phyloP scores from a whole-genome alignment of 2,113 vertebrate genomes.

The Strigops habroptila region DNA sequence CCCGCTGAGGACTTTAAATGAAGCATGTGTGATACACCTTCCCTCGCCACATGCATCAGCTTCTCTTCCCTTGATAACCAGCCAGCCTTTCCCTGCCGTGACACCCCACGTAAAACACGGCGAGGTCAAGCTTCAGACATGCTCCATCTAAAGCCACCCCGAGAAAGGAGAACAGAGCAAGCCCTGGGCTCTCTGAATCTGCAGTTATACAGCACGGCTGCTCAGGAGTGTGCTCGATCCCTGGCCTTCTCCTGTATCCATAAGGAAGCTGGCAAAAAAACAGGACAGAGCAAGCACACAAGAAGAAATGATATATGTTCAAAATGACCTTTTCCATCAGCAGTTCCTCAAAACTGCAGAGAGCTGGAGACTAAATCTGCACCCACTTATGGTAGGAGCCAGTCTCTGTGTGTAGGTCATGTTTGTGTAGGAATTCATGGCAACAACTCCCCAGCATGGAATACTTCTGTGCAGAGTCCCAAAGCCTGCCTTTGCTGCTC shows the following conservation, averaged over 20 bases:
- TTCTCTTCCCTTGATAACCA: not conserved
- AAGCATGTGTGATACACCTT: not conserved
- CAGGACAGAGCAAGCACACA: not conserved
- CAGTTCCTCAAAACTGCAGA: not conserved
- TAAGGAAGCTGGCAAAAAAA: not conserved
- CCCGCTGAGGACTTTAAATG: not conserved
- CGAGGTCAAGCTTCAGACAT: not conserved
- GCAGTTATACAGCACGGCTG: not conserved
- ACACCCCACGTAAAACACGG: too few relatives aligned
- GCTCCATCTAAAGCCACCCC: not conserved
- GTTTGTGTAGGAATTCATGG: not conserved
- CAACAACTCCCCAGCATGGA: not conserved
- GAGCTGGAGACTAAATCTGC: not conserved
- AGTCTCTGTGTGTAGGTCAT: not conserved
- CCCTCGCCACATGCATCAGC: not conserved
- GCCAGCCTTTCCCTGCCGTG: not conserved
- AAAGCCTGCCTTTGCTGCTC: not conserved
- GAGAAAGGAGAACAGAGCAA: not conserved
- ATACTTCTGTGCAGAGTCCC: not conserved
- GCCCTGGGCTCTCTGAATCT: not conserved
- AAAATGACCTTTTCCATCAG: not conserved
- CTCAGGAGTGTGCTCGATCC: not conserved
- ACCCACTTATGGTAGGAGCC: not conserved
- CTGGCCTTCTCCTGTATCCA: not conserved
- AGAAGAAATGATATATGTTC: not conserved